Conservation (phyloP, 2,797 vertebrate genomes). For the Schizopygopsis malacanthus region DNA sequence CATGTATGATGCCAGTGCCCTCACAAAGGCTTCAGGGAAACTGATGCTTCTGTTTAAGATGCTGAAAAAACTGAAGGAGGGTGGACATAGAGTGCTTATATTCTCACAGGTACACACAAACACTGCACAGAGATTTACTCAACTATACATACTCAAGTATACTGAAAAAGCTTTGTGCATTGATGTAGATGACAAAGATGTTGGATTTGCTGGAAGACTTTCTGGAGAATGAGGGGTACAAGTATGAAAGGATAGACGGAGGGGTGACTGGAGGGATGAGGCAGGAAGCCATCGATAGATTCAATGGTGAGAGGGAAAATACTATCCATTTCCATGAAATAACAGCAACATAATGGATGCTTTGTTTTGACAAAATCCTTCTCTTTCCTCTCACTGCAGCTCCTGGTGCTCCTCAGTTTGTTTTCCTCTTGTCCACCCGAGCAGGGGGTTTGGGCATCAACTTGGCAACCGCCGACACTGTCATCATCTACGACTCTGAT, state of each 20-base stretch:
- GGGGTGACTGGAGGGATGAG: conserved; percentile 97
- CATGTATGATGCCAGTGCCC: conserved; percentile 95
- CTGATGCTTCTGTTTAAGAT: conserved; percentile 93
- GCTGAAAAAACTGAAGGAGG: conserved; percentile 95
- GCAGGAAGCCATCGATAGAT: conserved; percentile 97
- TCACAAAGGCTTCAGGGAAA: conserved; percentile 95
- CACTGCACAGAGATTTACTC: neutral
- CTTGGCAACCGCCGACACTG: conserved; percentile 96
- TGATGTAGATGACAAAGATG: conserved; percentile 95
- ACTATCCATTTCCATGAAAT: neutral
- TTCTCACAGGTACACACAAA: conserved; percentile 85
- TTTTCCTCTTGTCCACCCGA: conserved; percentile 96
- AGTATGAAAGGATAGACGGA: conserved; percentile 97
- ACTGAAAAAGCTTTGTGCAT: neutral
- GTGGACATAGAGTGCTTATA: conserved; percentile 95
- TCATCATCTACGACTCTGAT: conserved; percentile 98
- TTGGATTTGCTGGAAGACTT: conserved; percentile 96
- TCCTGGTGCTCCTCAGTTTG: conserved; percentile 97
- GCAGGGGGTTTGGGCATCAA: conserved; percentile 98
- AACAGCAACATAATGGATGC: neutral
- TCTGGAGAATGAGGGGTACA: conserved; percentile 96
- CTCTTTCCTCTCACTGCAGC: conserved; percentile 73
- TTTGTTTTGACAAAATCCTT: conserved; percentile 7
- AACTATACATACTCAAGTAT: neutral
- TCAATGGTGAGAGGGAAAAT: conserved; percentile 83